These are phyloP conservation scores for Elymnias hypermnestra DNA, from an alignment of 1,140 invertebrate species.

Conservation along the genomic window DNA sequence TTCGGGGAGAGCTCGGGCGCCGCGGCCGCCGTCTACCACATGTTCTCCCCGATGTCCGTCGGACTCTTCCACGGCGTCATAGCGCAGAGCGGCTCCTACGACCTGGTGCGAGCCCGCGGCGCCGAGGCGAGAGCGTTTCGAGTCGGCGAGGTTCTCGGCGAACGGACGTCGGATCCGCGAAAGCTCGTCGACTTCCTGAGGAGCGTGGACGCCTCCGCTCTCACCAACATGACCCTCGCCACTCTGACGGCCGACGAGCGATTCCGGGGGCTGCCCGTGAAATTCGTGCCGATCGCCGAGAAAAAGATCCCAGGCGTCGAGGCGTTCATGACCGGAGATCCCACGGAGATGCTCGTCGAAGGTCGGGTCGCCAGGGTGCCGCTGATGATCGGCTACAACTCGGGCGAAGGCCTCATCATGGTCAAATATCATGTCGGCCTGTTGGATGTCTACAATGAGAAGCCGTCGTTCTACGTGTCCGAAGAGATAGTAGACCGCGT, in stretches of 20 bases:
- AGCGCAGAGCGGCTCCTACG: conserved; percentile 78
- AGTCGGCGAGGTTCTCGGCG: conserved; percentile 59
- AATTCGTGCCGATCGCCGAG: conserved; percentile 58
- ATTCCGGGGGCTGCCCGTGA: conserved; percentile 51
- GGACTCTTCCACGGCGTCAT: conserved; percentile 74
- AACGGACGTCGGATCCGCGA: conserved; percentile 52
- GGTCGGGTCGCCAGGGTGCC: conserved; percentile 75
- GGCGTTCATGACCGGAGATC: conserved; percentile 45
- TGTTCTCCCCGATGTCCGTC: conserved; percentile 80
- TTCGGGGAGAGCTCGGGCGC: conserved; percentile 86
- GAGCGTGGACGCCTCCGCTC: conserved; percentile 34
- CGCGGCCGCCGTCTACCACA: conserved; percentile 80
- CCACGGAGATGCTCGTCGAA: conserved; percentile 40
- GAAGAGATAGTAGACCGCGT: conserved; percentile 28
- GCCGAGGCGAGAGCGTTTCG: conserved; percentile 52
- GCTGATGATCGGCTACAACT: conserved; percentile 77
- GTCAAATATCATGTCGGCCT: conserved; percentile 36
- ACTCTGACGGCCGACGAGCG: conserved; percentile 36
- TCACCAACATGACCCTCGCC: conserved; percentile 31
- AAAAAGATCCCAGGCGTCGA: conserved; percentile 40
- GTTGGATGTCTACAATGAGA: conserved; percentile 32
- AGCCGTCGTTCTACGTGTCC: conserved; percentile 48
- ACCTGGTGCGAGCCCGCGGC: conserved; percentile 49
- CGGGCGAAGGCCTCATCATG: conserved; percentile 74
- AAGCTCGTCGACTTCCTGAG: conserved; percentile 66